phyloP scores from a whole-genome alignment of 2,113 vertebrate species.

The Sapajus apella region DNA sequence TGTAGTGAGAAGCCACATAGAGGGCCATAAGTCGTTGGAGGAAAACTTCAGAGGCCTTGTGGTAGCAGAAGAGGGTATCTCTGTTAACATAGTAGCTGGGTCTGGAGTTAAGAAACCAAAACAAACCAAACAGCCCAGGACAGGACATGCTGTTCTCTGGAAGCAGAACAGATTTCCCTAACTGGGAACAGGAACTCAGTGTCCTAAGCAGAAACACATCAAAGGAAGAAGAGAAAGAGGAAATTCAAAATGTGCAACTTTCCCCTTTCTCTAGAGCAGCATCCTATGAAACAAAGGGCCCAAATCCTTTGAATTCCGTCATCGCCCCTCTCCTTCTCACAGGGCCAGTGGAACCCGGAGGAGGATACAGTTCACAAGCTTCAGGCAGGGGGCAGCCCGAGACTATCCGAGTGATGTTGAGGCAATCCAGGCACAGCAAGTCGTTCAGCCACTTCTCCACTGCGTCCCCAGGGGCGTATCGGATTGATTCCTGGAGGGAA shows the following conservation, averaged over 20 bases:
- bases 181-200: background rate
- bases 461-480: constrained; percentile 92
- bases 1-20: constrained; percentile 98
- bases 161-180: background rate
- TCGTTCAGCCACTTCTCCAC: constrained; percentile 98
- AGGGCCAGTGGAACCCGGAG: fast-evolving
- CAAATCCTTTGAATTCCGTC: background rate
- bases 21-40: constrained; percentile 98
- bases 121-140: background rate
- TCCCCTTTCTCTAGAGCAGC: background rate
- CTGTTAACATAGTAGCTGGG: constrained; percentile 96
- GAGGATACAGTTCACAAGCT: constrained; percentile 97
- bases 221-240: background rate
- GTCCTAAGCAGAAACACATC: background rate
- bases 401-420: constrained; percentile 94
- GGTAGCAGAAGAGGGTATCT: constrained; percentile 98
- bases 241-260: background rate
- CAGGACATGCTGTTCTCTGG: background rate
- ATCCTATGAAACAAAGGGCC: background rate
- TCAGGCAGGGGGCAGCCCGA: constrained; percentile 97
- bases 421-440: constrained; percentile 96
- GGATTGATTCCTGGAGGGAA: constrained; percentile 96
- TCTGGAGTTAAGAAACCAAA: constrained; percentile 82
- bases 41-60: constrained; percentile 96
- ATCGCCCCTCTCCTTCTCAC: background rate